Evolutionary conservation across 1,140 invertebrate genomes (phyloP).

Genomic region (Drosophila sechellia): DNA sequence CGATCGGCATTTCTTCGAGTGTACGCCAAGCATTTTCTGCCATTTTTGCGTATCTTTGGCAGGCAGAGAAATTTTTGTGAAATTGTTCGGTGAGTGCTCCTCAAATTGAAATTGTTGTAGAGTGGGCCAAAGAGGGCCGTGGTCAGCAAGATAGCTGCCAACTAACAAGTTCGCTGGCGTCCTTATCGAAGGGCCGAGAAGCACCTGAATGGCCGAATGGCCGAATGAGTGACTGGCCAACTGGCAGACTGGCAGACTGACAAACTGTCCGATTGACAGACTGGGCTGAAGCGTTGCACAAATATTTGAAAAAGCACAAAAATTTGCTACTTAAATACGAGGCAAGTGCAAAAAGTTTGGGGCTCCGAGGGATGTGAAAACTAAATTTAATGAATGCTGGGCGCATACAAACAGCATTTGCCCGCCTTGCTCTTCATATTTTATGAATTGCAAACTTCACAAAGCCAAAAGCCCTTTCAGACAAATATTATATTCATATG

Average conservation of each 20-base stretch:
- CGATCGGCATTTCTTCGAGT: not conserved
- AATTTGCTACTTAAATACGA: constrained; percentile 77
- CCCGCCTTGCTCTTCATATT: constrained; percentile 23
- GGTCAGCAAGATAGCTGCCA: constrained; percentile 63
- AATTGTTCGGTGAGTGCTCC: constrained; percentile 75
- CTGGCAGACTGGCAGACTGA: constrained; percentile 38
- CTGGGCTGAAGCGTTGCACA: constrained; percentile 66
- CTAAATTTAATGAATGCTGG: constrained; percentile 75
- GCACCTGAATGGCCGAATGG: constrained; percentile 46
- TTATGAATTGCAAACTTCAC: constrained; percentile 54
- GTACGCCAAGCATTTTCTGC: constrained; percentile 8
- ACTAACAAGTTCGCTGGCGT: constrained; percentile 70
- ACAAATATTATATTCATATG: constrained; percentile 57
- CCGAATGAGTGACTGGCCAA: constrained; percentile 36
- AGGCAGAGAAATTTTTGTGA: constrained; percentile 60
- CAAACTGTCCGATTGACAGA: constrained; percentile 55
- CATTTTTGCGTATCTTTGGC: constrained; percentile 45
- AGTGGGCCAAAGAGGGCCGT: constrained; percentile 6
- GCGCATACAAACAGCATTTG: constrained; percentile 30
- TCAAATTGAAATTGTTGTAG: constrained; percentile 76
- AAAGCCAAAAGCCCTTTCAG: constrained; percentile 57
- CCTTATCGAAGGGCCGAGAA: constrained; percentile 54
- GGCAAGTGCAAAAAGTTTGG: constrained; percentile 58
- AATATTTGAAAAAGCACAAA: constrained; percentile 77
- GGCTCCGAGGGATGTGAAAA: constrained; percentile 54